Evolutionary conservation across 1,140 invertebrate genomes (phyloP).

Genomic region (Drosophila prosaltans): DNA sequence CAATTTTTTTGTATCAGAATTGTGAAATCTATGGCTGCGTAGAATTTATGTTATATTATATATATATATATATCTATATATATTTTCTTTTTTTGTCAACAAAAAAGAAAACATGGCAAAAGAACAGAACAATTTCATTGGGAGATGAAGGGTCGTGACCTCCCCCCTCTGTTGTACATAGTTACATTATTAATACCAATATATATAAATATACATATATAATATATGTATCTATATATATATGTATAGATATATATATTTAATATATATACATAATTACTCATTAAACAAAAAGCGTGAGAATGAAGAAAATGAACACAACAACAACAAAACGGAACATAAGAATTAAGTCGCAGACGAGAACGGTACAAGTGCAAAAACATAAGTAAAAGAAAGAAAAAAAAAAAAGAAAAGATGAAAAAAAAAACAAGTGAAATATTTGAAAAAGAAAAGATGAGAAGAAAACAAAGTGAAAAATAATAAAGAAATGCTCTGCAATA

Average conservation of each 20-base stretch:
- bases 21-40: conserved; percentile 36
- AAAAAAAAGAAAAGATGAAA: conserved; percentile 29
- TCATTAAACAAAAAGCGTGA: conserved; percentile 52
- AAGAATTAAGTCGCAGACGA: conserved; percentile 63
- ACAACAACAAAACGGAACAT: conserved; percentile 12
- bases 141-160: conserved; percentile 24
- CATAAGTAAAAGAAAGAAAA: conserved; percentile 30
- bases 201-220: conserved; percentile 67
- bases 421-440: conserved; percentile 37
- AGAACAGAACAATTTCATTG: conserved; percentile 70
- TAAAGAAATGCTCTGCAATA: conserved; percentile 83
- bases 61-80: conserved; percentile 27
- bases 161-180: conserved; percentile 72
- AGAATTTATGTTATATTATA: conserved; percentile 68
- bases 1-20: conserved; percentile 25
- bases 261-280: conserved; percentile 63
- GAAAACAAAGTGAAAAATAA: conserved; percentile 67
- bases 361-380: conserved; percentile 78
- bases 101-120: conserved; percentile 8
- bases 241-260: conserved; percentile 33
- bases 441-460: conserved; percentile 48
- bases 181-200: conserved; percentile 75
- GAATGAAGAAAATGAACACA: conserved; percentile 24
- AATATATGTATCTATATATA: conserved; percentile 40
- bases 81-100: conserved; percentile 15